These are phyloP conservation scores for Emmelina monodactyla DNA, from an alignment of 2,888 invertebrate species.

Conservation along the genomic window DNA sequence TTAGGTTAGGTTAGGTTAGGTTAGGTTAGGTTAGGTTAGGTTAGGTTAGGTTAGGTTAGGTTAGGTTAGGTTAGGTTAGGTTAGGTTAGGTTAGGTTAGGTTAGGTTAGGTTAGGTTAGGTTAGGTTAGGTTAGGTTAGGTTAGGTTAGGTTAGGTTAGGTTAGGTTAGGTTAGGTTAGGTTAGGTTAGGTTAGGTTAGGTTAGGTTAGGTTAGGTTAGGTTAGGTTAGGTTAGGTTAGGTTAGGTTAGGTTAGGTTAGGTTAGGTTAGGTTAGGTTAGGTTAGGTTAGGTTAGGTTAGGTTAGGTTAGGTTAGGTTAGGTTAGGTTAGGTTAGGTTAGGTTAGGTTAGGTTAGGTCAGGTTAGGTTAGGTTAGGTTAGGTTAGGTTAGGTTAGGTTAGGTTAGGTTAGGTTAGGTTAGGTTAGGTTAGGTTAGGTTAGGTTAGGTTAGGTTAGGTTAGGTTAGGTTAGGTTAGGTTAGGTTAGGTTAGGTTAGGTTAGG, in stretches of 20 bases:
- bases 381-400: conserved; percentile 14
- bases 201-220: conserved; percentile 5
- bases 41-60: conserved; percentile 7
- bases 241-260: conserved; percentile 8
- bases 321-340: conserved; percentile 7
- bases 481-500: conserved; percentile 15
- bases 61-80: conserved; percentile 4
- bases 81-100: conserved; percentile 10
- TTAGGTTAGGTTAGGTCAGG: conserved; percentile 7
- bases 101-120: conserved; percentile 9
- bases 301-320: conserved; percentile 13
- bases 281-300: conserved; percentile 9
- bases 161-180: conserved; percentile 9
- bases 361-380: conserved; percentile 10
- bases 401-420: conserved; percentile 9
- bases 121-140: conserved; percentile 10
- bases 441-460: conserved; percentile 18
- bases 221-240: conserved; percentile 7
- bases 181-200: conserved; percentile 6
- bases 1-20: conserved; percentile 7
- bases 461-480: conserved; percentile 17
- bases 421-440: conserved; percentile 15
- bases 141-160: conserved; percentile 8
- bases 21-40: conserved; percentile 6
- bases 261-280: conserved; percentile 9